These are phyloP conservation scores for Pedicia rivosa DNA, from an alignment of 2,888 invertebrate species.

Conservation along the genomic window DNA sequence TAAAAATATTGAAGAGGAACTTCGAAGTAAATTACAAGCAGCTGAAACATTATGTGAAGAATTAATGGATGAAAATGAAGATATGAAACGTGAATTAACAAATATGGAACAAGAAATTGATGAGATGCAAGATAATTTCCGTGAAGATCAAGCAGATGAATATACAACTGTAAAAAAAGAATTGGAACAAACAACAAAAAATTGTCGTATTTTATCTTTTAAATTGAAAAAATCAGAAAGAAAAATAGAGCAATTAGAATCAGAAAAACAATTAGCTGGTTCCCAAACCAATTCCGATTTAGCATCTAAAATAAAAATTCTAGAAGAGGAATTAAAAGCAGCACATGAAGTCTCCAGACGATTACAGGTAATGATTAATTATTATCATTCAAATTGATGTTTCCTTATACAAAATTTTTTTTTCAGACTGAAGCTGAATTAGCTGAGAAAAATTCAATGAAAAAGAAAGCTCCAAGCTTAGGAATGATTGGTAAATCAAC, in stretches of 20 bases:
- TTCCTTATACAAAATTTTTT: too few relatives aligned
- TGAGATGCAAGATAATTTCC: constrained; percentile 94
- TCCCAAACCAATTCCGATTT: constrained; percentile 44
- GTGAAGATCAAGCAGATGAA: constrained; percentile 95
- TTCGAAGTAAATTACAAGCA: constrained; percentile 69
- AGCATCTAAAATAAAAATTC: constrained; percentile 52
- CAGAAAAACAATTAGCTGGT: constrained; percentile 58
- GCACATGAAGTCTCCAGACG: constrained; percentile 57
- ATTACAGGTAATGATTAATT: constrained; percentile 42
- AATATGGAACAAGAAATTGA: constrained; percentile 96
- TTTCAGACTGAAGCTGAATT: constrained; percentile 4
- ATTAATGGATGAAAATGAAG: constrained; percentile 90
- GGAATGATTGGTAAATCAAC: constrained; percentile 38
- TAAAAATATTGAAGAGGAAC: constrained; percentile 40
- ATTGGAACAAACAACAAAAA: constrained; percentile 92
- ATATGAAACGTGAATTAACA: constrained; percentile 80
- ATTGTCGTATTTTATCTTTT: constrained; percentile 94
- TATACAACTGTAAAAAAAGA: constrained; percentile 88
- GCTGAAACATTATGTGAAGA: constrained; percentile 88
- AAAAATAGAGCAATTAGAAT: constrained; percentile 69
- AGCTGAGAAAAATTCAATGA: constrained; percentile 23
- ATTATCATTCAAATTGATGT: background rate
- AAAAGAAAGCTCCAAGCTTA: constrained; percentile 42
- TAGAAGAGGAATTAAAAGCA: constrained; percentile 73
- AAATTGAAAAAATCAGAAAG: constrained; percentile 94